A percentile compares a stretch with the other conserved stretches of the same genome.
These are phyloP conservation scores for Chaetodon trifascialis DNA, from an alignment of 2,113 vertebrate genomes.

Conservation along the genomic window DNA sequence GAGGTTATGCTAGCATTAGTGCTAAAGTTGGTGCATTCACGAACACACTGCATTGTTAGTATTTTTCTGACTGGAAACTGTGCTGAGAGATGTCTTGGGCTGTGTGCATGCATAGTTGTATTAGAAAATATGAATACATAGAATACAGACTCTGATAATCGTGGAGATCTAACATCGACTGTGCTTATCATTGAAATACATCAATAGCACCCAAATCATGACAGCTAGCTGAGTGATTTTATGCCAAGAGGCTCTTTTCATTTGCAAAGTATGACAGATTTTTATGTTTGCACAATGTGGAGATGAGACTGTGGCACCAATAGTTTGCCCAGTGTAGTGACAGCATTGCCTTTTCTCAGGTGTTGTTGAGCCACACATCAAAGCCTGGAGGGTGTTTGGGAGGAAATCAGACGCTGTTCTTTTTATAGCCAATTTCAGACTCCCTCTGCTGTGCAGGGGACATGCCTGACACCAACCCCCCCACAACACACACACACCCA, in stretches of 20 bases:
- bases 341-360: conserved; percentile 60
- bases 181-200: conserved; percentile 36
- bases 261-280: conserved; percentile 52
- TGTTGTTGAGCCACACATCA: conserved; percentile 70
- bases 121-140: conserved; percentile 18
- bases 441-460: conserved; percentile 57
- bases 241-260: conserved; percentile 44
- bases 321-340: conserved; percentile 48
- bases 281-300: conserved; percentile 61
- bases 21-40: neutral
- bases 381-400: conserved; percentile 62
- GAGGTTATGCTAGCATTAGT: neutral
- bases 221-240: conserved; percentile 45
- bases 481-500: conserved; percentile 9
- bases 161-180: conserved; percentile 14
- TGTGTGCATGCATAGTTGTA: conserved; percentile 6
- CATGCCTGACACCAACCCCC: conserved; percentile 36
- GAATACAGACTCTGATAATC: conserved; percentile 31
- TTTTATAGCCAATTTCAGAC: conserved; percentile 76
- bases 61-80: conserved; percentile 15
- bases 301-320: conserved; percentile 51
- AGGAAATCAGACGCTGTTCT: conserved; percentile 75
- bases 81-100: neutral
- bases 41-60: neutral
- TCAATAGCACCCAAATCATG: conserved; percentile 30